phyloP scores from a whole-genome alignment of 2,888 invertebrate genomes.

The Barypeithes pellucidus region DNA sequence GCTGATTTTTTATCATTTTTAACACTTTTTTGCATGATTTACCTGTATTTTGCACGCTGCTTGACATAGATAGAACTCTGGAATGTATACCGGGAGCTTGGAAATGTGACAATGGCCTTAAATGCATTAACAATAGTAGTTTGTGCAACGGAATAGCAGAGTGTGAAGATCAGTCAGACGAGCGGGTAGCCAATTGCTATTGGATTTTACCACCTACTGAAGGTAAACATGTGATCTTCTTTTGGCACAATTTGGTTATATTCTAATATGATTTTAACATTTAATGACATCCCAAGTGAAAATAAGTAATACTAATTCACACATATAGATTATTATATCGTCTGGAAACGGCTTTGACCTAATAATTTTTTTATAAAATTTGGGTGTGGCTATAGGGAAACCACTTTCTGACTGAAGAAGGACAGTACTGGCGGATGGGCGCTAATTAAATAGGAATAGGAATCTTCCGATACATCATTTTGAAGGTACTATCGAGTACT shows the following conservation, averaged over 20 bases:
- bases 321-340: too few relatives aligned
- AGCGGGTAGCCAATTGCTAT: conserved; percentile 65
- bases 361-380: too few relatives aligned
- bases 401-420: too few relatives aligned
- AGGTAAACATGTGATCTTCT: conserved; percentile 54
- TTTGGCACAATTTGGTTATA: not conserved
- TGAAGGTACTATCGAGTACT: too few relatives aligned
- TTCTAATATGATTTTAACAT: too few relatives aligned
- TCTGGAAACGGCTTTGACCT: too few relatives aligned
- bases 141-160: conserved; percentile 74
- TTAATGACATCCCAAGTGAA: too few relatives aligned
- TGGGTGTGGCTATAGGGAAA: too few relatives aligned
- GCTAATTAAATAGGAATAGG: too few relatives aligned
- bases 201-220: conserved; percentile 32
- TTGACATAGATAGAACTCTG: conserved; percentile 44
- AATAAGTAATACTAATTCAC: too few relatives aligned
- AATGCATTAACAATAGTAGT: conserved; percentile 71
- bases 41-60: conserved; percentile 25
- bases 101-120: conserved; percentile 73
- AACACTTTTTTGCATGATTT: conserved; percentile 33
- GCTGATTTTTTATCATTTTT: conserved; percentile 16
- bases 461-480: too few relatives aligned
- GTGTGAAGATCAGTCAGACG: conserved; percentile 75
- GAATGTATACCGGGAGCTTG: conserved; percentile 72
- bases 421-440: too few relatives aligned